These are phyloP conservation scores for Thunnus maccoyii DNA, from an alignment of 2,113 vertebrate species.

Conservation along the genomic window DNA sequence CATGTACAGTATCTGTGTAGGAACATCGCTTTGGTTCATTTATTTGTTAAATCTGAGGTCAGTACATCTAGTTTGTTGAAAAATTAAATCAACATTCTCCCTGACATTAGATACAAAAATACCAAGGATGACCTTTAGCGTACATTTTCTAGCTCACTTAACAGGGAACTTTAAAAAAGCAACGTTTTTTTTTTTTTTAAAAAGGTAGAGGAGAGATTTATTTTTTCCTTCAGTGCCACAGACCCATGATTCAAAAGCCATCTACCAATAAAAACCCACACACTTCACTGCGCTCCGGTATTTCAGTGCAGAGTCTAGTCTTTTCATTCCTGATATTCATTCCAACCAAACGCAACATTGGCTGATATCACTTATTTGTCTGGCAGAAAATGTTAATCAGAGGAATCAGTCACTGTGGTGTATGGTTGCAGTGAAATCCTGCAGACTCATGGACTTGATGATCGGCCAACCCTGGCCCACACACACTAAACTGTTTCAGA, in stretches of 20 bases:
- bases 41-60: neutral
- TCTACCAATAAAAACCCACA: constrained; percentile 32
- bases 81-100: neutral
- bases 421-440: constrained; percentile 43
- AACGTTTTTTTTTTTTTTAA: constrained; percentile 14
- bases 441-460: constrained; percentile 15
- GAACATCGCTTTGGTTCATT: neutral
- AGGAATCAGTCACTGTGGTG: constrained; percentile 30
- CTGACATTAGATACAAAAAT: constrained; percentile 37
- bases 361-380: constrained; percentile 27
- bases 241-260: constrained; percentile 44
- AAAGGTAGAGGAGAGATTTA: constrained; percentile 35
- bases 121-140: constrained; percentile 41
- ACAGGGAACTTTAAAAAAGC: constrained; percentile 24
- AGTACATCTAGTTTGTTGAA: constrained; percentile 4
- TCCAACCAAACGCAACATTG: constrained; percentile 7
- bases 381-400: constrained; percentile 40
- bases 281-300: constrained; percentile 43
- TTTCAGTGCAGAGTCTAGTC: constrained; percentile 30
- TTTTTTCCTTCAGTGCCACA: constrained; percentile 34
- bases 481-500: constrained; percentile 1
- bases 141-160: constrained; percentile 45
- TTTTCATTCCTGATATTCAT: constrained; percentile 14
- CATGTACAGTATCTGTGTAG: neutral
- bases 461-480: neutral